Conservation (phyloP, 1,140 invertebrate species). For the Heterodera schachtii region DNA sequence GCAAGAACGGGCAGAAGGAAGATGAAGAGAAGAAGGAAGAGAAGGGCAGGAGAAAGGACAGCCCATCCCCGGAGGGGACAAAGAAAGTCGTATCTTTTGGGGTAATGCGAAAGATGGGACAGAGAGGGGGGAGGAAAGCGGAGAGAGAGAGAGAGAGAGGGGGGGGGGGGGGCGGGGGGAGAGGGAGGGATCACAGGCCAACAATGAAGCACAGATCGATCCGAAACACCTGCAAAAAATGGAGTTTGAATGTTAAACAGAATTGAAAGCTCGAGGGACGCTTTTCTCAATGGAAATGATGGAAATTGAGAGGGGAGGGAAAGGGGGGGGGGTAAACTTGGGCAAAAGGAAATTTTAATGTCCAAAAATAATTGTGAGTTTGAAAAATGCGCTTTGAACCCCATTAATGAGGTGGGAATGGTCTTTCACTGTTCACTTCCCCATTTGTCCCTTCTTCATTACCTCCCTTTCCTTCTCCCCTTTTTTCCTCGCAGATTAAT, state of each 20-base stretch:
- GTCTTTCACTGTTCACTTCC: background rate
- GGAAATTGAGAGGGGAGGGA: background rate
- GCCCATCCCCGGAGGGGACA: background rate
- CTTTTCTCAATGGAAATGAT: background rate
- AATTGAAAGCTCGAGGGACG: background rate
- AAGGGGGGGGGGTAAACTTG: too few species aligned
- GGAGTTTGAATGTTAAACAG: background rate
- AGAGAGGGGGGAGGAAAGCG: too few species aligned
- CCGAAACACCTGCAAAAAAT: background rate
- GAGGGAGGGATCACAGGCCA: background rate
- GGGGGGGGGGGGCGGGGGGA: too few species aligned
- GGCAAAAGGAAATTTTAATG: background rate
- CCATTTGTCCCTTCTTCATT: background rate
- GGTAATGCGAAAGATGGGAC: background rate
- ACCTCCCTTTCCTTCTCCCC: background rate
- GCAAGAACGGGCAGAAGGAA: background rate
- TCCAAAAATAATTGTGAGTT: background rate
- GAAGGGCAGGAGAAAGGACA: background rate
- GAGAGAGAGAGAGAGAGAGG: too few species aligned
- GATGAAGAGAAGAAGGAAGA: background rate
- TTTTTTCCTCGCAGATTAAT: background rate
- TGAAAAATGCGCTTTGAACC: too few species aligned
- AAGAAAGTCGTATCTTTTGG: conserved; percentile 1
- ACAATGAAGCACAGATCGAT: background rate
- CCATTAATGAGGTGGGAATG: too few species aligned